Base-by-base conservation (phyloP, 2,797 vertebrate species). In the Oryzias dopingdopingensis region DNA sequence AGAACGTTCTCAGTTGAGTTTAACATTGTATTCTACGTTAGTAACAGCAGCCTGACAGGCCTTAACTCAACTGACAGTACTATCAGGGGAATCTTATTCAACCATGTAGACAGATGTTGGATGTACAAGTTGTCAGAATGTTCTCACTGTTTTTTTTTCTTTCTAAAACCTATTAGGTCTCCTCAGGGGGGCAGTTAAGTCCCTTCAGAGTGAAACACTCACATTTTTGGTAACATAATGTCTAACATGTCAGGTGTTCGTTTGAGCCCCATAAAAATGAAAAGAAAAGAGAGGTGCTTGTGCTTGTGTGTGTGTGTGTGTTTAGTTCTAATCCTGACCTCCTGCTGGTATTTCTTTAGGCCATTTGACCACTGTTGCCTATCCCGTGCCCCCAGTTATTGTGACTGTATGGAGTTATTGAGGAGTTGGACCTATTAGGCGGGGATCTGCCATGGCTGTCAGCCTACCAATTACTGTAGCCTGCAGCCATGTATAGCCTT, bases 351-450 rank as follows among this genome's bases (percentile, higher is more conserved):
- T 85, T 84, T 84, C 72, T 83, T 78, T 81, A 83, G 76, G 71
- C 80, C 67, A 84, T 89, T 87, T 92, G 89, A 89, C 88, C 83
- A 78, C 63, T 76, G 83, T 75, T 79, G 82, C 80, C 78, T 70
- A 59, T 76, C 70, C 70, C 72, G 74, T 72, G 76, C 70, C 76
- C 82, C 75, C 85, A 81, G 88, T 90, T 86, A 90, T 86, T 88
- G 89, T 88, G 87, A 88, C 86, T 85, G 85, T 87, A 83, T 85
- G 74, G 83, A 83, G 82, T 89, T 86, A 91, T 87, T 86, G 88
- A 89, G 77, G 82, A 91, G 81, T 86, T 77, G 81, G 82, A 86
- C 80, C 86, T 90, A 89, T 92, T 91, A 91, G 86, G 79, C n/a
- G n/a, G 67, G 77, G 77, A 86, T 86, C 88, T 89, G 83, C 85